Evolutionary conservation across 2,797 vertebrate genomes (phyloP).

Genomic region (Nannoperca obscura): DNA sequence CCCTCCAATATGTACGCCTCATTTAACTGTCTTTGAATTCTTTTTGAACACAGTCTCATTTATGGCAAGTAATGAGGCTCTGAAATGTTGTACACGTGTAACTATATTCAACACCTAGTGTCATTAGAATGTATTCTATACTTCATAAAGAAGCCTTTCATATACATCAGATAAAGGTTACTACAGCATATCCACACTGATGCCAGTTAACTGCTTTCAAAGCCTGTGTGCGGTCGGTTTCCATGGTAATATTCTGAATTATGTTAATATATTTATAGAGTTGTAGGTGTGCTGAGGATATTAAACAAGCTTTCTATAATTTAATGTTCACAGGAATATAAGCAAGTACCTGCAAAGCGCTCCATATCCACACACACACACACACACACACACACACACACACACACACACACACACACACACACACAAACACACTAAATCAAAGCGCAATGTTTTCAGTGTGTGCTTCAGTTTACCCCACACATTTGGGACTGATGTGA

Average conservation of each 20-base stretch:
- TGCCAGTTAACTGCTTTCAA: conserved; percentile 23
- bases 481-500: conserved; percentile 3
- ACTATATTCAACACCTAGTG: not conserved
- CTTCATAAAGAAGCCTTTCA: conserved; percentile 18
- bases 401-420: not conserved
- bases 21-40: not conserved
- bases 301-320: conserved; percentile 41
- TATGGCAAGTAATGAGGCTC: not conserved
- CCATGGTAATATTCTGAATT: conserved; percentile 52
- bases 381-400: not conserved
- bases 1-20: conserved; percentile 88
- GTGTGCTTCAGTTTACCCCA: not conserved
- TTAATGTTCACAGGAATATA: conserved; percentile 39
- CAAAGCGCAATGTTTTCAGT: conserved; percentile 5
- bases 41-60: not conserved
- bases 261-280: conserved; percentile 64
- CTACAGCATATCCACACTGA: conserved; percentile 7
- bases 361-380: conserved; percentile 24
- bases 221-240: conserved; percentile 41
- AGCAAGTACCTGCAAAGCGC: conserved; percentile 33
- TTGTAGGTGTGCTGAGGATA: conserved; percentile 47
- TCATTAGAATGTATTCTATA: not conserved
- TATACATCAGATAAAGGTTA: conserved; percentile 31
- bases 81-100: not conserved
- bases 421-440: not conserved